Evolutionary conservation across 2,888 invertebrate genomes (phyloP).

Genomic region (Elysia crispata): DNA sequence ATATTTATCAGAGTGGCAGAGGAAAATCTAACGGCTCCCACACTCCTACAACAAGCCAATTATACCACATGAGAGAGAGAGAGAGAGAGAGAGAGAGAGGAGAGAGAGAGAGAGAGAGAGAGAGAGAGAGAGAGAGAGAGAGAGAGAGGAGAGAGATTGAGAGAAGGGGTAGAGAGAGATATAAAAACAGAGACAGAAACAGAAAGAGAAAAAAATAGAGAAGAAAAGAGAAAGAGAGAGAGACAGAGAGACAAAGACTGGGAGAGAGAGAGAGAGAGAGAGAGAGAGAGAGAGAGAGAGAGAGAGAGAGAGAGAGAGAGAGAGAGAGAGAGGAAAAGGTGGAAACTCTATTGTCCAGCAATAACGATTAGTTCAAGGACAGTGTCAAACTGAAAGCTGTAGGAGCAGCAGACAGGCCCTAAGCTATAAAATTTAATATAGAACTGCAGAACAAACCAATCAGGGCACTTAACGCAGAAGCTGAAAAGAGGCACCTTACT

Average conservation of each 20-base stretch:
- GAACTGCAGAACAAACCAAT: too few relatives aligned
- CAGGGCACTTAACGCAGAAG: too few relatives aligned
- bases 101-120: not conserved
- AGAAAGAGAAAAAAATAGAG: not conserved
- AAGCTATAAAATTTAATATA: too few relatives aligned
- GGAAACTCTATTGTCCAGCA: not conserved
- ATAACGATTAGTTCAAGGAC: too few relatives aligned
- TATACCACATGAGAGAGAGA: slow-evolving; percentile 9
- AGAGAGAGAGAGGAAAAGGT: not conserved
- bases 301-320: slow-evolving; percentile 9
- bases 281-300: slow-evolving; percentile 9
- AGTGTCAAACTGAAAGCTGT: too few relatives aligned
- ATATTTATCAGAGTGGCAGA: not conserved
- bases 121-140: slow-evolving; percentile 4
- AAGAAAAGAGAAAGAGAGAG: not conserved
- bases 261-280: slow-evolving; percentile 4
- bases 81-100: not conserved
- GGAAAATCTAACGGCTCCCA: too few relatives aligned
- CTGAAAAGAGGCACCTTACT: too few relatives aligned
- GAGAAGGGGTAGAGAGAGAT: not conserved
- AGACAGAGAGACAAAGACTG: not conserved
- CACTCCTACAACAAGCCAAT: too few relatives aligned
- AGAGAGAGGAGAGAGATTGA: not conserved
- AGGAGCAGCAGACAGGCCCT: too few relatives aligned
- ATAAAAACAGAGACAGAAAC: not conserved